phyloP scores from a whole-genome alignment of 2,113 vertebrate species.

The Clarias gariepinus region DNA sequence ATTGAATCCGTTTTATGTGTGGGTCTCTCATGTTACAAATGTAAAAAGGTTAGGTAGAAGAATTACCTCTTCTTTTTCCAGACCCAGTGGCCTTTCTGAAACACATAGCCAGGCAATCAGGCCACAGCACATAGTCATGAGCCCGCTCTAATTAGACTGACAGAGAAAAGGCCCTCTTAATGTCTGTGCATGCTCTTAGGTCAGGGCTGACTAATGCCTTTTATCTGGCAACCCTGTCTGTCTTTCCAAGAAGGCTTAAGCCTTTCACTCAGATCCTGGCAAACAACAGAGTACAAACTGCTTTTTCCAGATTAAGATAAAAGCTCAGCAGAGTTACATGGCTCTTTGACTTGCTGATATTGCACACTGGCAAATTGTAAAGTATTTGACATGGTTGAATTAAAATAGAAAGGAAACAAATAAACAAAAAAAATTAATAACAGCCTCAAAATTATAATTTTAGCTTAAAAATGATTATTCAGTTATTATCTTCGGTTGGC shows the following conservation, averaged over 20 bases:
- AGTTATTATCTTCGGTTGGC: background rate
- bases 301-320: constrained; percentile 42
- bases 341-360: background rate
- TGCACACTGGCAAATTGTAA: constrained; percentile 27
- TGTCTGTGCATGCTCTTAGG: constrained; percentile 17
- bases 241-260: constrained; percentile 42
- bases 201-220: constrained; percentile 40
- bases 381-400: constrained; percentile 3
- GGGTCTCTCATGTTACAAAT: constrained; percentile 26
- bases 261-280: constrained; percentile 7
- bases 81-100: constrained; percentile 46
- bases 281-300: constrained; percentile 16
- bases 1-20: constrained; percentile 39
- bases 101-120: constrained; percentile 26
- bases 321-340: constrained; percentile 1
- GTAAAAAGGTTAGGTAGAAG: constrained; percentile 51
- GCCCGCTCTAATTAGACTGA: constrained; percentile 40
- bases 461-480: background rate
- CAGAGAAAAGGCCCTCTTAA: constrained; percentile 40
- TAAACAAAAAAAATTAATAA: background rate
- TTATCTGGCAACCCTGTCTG: constrained; percentile 35
- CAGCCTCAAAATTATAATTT: background rate
- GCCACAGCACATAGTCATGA: constrained; percentile 15
- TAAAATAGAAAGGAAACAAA: background rate
- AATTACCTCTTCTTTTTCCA: constrained; percentile 34